Evolutionary conservation across 2,113 vertebrate species (phyloP).

Genomic region (Myotis yumanensis): DNA sequence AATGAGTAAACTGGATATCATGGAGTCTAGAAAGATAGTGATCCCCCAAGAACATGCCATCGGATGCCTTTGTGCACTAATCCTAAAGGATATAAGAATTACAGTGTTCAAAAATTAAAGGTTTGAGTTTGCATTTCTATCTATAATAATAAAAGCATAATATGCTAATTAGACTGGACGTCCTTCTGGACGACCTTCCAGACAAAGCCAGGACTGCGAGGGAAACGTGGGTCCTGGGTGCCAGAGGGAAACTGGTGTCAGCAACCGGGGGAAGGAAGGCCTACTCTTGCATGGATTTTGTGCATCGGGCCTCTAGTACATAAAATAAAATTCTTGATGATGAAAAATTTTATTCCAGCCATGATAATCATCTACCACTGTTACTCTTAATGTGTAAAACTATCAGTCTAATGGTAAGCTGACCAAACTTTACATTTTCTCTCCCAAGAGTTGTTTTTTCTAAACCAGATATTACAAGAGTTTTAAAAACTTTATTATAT

Average conservation of each 20-base stretch:
- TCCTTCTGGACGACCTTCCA: no score
- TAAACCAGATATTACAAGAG: neutral
- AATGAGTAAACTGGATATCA: neutral
- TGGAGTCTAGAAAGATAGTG: neutral
- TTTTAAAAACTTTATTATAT: neutral
- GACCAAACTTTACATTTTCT: neutral
- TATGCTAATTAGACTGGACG: no score
- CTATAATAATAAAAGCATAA: no score
- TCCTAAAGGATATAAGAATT: neutral
- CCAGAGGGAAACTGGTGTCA: no score
- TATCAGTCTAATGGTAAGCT: neutral
- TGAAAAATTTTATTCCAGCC: neutral
- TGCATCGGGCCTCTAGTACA: no score
- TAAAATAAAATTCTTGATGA: constrained; percentile 25
- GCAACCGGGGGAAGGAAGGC: no score
- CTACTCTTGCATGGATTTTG: no score
- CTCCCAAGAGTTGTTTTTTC: neutral
- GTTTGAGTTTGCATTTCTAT: neutral
- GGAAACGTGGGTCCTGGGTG: no score
- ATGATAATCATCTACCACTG: neutral
- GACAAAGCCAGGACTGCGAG: no score
- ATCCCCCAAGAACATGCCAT: neutral
- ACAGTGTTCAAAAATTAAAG: neutral
- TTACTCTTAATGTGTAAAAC: neutral
- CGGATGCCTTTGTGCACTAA: neutral